Base-by-base conservation (phyloP, 2,888 invertebrate genomes). In the Ametastegia equiseti region DNA sequence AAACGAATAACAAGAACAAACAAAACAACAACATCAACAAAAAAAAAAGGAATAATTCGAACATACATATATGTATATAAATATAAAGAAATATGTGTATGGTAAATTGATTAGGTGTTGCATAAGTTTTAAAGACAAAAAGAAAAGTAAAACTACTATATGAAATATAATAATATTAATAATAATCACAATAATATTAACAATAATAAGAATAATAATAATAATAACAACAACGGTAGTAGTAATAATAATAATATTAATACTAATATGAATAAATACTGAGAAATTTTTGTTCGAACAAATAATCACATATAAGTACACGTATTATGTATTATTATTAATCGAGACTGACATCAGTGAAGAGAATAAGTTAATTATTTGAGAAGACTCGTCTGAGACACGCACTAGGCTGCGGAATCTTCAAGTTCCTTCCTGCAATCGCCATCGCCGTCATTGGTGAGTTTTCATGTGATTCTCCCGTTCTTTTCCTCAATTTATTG, bases 371-470 rank as follows among this genome's bases (percentile, higher is more conserved):
- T 50, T 45, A 75, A 75, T 75, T 75, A 75, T 54, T 75, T 11
- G 47, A n/a, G n/a, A n/a, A n/a, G n/a, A 47, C 23, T 71, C n/a
- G 15, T 27, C 19, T 50, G 33, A 50, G 73, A 30, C 65, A 67
- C 50, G 50, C 50, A 75, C 50, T 54, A 54, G n/a, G 54, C 75
- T 75, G 84, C 85, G 86, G 87, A 86, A 87, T 88, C 87, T 87
- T 89, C 85, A 85, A 86, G 87, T 87, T 88, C 86, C 87, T 89
- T 88, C 86, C 89, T 87, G 88, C 88, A 86, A 87, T 88, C 87
- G 89, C 88, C 89, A 89, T 89, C 90, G 88, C 89, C 89, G 89
- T 90, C 89, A 89, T 89, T 86, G 90, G 90, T 90, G 85, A 89
- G 90, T 89, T 80, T 75, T 33, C 69, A 30, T 47, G 45, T 19